These are phyloP conservation scores for Celastrina argiolus DNA, from an alignment of 2,888 invertebrate genomes.

Conservation along the genomic window DNA sequence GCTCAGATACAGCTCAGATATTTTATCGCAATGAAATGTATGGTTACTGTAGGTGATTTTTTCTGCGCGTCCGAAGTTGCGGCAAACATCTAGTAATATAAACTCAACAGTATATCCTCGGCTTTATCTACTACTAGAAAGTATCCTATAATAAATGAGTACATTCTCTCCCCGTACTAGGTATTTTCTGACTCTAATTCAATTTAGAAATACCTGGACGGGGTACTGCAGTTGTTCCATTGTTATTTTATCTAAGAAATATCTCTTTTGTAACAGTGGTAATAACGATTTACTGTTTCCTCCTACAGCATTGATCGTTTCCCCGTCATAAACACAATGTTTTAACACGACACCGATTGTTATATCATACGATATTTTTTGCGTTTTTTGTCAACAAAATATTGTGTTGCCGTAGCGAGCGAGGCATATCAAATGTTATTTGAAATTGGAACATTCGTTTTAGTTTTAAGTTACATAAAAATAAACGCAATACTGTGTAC, in stretches of 20 bases:
- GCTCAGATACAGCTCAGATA: too few relatives aligned
- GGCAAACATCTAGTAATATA: background rate
- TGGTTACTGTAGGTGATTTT: too few relatives aligned
- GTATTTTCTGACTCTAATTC: background rate
- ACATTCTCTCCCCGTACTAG: background rate
- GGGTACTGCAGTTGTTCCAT: background rate
- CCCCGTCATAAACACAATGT: background rate
- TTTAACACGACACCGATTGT: background rate
- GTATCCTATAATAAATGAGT: background rate
- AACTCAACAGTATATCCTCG: background rate
- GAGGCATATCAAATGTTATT: slow-evolving; percentile 6
- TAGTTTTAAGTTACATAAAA: background rate
- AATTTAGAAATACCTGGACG: slow-evolving; percentile 8
- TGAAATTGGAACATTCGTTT: background rate
- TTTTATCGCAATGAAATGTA: too few relatives aligned
- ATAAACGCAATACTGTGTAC: background rate
- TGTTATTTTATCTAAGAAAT: slow-evolving; percentile 19
- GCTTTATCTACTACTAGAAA: background rate
- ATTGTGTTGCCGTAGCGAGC: background rate
- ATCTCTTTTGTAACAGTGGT: slow-evolving; percentile 17
- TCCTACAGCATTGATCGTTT: background rate
- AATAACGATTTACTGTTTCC: slow-evolving; percentile 21
- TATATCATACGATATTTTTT: background rate
- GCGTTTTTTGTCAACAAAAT: background rate
- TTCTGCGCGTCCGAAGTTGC: too few relatives aligned